Evolutionary conservation across 64 coral and sea anemone genomes (phyloP), one percentile per base, ranked within the genome.

Genomic region (Platygyra sinensis): DNA sequence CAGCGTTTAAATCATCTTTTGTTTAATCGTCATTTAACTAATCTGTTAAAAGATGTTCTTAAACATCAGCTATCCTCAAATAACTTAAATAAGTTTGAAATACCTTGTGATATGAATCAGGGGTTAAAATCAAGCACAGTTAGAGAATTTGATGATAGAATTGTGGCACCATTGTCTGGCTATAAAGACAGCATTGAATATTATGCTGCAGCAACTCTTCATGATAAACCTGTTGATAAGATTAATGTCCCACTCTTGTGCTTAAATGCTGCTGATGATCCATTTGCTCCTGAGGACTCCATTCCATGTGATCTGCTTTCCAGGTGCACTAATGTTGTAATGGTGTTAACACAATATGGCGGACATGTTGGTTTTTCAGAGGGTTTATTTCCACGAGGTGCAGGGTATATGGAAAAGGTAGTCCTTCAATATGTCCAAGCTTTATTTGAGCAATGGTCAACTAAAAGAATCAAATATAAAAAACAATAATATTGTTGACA

Each of bases 161-260:
- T 92, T 54, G 72, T 94, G 86, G 96, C 96, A 60, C 96, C 96
- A 46, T 92, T 98, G 93, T 98, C 94, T 98, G 93, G 93, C 28
- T 98, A 80, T 59, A 80, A 75, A 62, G 89, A 98, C 67, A 62
- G 89, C 20, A 65, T 89, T 77, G 86, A 98, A 8, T 98, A 98
- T 64, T 98, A 98, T 61, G n/a, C 86, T 27, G 93, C 89, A 14
- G 89, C 96, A 76, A 92, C 86, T 62, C 79, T 98, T 76, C 89
- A 92, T 76, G 82, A 49, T 36, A 98, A 98, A 31, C 96, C 93
- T 60, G 52, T 98, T 13, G 79, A 94, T n/a, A 52, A 18, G 36
- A 94, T 98, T 18, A 90, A 86, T 80, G 73, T 92, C 27, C 96
- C 96, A 57, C 55, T 98, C 4, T 82, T 98, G 29, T 92, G 89